These are phyloP conservation scores for Thalassoma bifasciatum DNA, from an alignment of 2,113 vertebrate genomes.

Conservation along the genomic window DNA sequence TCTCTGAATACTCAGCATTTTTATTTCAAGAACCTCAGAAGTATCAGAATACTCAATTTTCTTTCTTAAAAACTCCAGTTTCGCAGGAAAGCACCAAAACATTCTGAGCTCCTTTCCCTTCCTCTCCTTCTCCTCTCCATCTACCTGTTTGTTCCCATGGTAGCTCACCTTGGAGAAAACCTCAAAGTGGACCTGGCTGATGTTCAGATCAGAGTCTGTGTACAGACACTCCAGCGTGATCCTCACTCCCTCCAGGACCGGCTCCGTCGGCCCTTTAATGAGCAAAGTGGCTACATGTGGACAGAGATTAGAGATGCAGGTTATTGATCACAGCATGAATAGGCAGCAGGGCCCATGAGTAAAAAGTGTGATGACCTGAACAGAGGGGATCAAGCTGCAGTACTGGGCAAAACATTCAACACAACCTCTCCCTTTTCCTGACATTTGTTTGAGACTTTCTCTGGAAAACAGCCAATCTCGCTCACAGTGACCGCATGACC, in stretches of 20 bases:
- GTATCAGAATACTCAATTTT: background rate
- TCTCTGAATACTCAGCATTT: background rate
- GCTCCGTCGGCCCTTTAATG: conserved; percentile 73
- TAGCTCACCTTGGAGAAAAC: conserved; percentile 68
- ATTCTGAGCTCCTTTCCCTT: background rate
- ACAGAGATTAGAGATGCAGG: conserved; percentile 57
- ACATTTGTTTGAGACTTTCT: conserved; percentile 29
- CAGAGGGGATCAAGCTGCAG: conserved; percentile 1
- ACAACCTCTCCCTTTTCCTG: conserved; percentile 44
- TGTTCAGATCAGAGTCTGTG: conserved; percentile 72
- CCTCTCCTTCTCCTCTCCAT: background rate
- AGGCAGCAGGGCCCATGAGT: background rate
- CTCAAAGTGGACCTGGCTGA: conserved; percentile 80
- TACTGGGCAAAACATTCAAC: conserved; percentile 35
- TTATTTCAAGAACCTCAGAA: background rate
- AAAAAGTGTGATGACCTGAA: background rate
- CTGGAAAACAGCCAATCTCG: conserved; percentile 11
- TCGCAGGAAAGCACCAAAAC: background rate
- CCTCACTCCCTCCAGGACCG: conserved; percentile 70
- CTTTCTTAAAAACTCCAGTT: background rate
- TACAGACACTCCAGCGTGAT: conserved; percentile 77
- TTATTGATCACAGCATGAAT: conserved; percentile 51
- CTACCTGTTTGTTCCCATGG: background rate
- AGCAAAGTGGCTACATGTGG: conserved; percentile 74
- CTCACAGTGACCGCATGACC: conserved; percentile 7